These are phyloP conservation scores for Rhyacichthys aspro DNA, from an alignment of 2,797 vertebrate species.

Conservation along the genomic window DNA sequence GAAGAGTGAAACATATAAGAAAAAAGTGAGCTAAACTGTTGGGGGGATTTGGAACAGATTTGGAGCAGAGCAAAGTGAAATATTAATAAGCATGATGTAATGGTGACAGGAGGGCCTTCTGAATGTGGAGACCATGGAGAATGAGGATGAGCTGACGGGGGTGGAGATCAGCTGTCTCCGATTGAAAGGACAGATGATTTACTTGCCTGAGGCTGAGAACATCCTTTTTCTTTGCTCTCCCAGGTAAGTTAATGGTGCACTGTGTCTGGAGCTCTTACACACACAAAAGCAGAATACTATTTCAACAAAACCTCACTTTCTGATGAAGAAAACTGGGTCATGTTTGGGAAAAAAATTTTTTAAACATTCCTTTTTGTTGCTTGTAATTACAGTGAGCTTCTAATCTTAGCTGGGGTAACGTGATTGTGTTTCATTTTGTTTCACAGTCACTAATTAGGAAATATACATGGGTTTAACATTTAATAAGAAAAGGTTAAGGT, in stretches of 20 bases:
- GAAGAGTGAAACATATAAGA: constrained; percentile 25
- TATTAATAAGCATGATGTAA: constrained; percentile 62
- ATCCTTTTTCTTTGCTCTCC: constrained; percentile 98
- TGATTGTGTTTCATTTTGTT: neutral
- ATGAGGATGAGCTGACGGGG: constrained; percentile 94
- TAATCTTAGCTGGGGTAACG: neutral
- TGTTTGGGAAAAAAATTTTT: constrained; percentile 1
- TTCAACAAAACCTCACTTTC: constrained; percentile 10
- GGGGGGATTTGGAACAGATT: constrained; percentile 41
- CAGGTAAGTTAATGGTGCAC: constrained; percentile 80
- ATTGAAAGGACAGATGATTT: constrained; percentile 99
- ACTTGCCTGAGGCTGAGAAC: constrained; percentile 97
- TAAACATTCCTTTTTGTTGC: neutral
- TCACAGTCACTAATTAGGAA: neutral
- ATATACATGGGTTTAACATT: neutral
- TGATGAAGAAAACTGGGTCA: constrained; percentile 10
- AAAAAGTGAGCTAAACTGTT: constrained; percentile 19
- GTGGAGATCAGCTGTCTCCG: constrained; percentile 97
- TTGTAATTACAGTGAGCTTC: constrained; percentile 1
- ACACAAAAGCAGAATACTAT: constrained; percentile 1
- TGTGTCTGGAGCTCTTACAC: constrained; percentile 17
- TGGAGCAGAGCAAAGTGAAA: constrained; percentile 51
- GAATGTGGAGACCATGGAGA: constrained; percentile 95
- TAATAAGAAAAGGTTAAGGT: constrained; percentile 1
- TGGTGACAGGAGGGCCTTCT: constrained; percentile 91